phyloP scores from a whole-genome alignment of 2,888 invertebrate species.

The Sarcophaga caerulescens region DNA sequence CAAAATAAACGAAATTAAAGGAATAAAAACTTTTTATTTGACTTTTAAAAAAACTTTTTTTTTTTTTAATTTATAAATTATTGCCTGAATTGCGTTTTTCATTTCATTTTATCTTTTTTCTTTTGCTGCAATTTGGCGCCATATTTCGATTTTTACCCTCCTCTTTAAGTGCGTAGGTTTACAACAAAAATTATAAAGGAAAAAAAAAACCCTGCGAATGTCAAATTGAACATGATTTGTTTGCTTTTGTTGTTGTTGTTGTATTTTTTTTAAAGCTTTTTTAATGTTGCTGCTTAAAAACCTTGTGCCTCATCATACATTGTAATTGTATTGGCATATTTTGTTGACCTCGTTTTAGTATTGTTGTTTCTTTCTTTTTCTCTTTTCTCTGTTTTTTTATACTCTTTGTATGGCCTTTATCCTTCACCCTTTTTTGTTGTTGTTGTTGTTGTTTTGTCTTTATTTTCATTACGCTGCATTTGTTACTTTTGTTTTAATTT shows the following conservation, averaged over 20 bases:
- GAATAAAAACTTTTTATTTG: too few relatives aligned
- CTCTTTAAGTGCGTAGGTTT: not conserved
- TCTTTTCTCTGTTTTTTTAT: not conserved
- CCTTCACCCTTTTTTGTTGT: not conserved
- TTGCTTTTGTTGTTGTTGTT: not conserved
- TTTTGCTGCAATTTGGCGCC: not conserved
- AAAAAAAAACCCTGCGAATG: not conserved
- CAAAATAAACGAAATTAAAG: too few relatives aligned
- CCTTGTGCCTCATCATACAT: constrained; percentile 23
- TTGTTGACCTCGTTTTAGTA: constrained; percentile 50
- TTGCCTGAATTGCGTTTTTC: not conserved
- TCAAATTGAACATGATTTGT: constrained; percentile 9
- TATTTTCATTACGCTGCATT: not conserved
- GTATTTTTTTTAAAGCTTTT: constrained; percentile 9
- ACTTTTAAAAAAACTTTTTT: not conserved
- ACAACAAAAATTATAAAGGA: not conserved
- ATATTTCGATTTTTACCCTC: not conserved
- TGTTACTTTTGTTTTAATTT: not conserved
- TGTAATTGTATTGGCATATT: constrained; percentile 14
- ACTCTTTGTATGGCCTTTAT: not conserved
- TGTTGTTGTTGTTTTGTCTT: not conserved
- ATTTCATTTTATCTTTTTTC: not conserved
- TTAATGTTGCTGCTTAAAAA: constrained; percentile 11
- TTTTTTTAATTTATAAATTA: not conserved
- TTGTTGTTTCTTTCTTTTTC: not conserved